Evolutionary conservation across 1,140 invertebrate species (phyloP).

Genomic region (Akabosia matsudoensis): DNA sequence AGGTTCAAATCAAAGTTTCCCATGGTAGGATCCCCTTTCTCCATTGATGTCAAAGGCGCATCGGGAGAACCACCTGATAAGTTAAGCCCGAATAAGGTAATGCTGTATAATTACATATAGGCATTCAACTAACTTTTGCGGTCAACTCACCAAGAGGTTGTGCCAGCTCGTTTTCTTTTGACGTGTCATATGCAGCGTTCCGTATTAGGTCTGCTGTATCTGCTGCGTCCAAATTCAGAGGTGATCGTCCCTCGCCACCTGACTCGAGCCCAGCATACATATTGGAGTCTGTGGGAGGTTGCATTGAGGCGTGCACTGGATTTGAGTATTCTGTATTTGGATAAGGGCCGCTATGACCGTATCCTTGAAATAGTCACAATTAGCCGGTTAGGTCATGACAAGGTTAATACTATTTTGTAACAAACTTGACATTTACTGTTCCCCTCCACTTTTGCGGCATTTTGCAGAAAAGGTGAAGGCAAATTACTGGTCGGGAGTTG

Average conservation of each 20-base stretch:
- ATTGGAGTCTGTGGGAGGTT: neutral
- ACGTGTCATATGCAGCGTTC: neutral
- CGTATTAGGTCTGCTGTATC: slow-evolving; percentile 26
- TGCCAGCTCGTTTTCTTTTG: neutral
- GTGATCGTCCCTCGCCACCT: neutral
- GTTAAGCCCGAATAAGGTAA: no score
- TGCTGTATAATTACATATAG: no score
- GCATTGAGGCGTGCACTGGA: neutral
- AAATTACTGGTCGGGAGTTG: no score
- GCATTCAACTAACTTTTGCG: no score
- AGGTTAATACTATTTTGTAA: neutral
- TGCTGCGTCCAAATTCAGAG: slow-evolving; percentile 13
- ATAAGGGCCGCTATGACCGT: slow-evolving; percentile 33
- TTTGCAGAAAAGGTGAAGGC: no score
- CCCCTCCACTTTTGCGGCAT: no score
- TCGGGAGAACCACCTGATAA: neutral
- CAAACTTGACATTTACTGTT: neutral
- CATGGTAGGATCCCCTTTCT: neutral
- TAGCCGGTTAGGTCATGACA: neutral
- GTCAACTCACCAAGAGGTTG: no score
- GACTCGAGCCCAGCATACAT: neutral
- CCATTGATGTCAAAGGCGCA: neutral
- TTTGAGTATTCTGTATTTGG: slow-evolving; percentile 34
- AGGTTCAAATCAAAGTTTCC: slow-evolving; percentile 34
- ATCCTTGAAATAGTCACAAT: slow-evolving; percentile 14